Conservation (phyloP, 2,113 vertebrate species). For the Ia io region DNA sequence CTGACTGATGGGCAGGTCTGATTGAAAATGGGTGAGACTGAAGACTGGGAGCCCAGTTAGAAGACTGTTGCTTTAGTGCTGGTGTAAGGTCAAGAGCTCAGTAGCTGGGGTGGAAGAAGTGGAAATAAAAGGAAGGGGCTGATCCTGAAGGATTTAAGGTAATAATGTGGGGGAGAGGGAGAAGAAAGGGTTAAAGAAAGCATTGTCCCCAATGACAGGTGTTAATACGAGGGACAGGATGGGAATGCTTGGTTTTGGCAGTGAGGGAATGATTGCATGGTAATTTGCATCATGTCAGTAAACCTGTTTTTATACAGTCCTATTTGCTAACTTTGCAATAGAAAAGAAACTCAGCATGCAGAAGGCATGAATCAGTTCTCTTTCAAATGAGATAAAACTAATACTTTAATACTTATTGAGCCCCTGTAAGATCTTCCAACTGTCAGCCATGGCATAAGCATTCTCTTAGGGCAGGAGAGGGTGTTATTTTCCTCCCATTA, state of each 20-base stretch:
- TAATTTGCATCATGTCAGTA: background rate
- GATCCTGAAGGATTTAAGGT: background rate
- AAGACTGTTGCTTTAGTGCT: background rate
- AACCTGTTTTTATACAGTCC: background rate
- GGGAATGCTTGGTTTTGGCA: background rate
- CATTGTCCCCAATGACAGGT: background rate
- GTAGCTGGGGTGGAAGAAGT: background rate
- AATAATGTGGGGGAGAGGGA: background rate
- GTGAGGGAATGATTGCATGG: background rate
- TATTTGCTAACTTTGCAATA: background rate
- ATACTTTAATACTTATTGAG: conserved; percentile 58
- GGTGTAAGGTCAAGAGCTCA: background rate
- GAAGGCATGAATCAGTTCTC: background rate
- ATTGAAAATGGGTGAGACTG: background rate
- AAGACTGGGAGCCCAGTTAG: background rate
- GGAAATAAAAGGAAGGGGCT: background rate
- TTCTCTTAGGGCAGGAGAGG: conserved; percentile 32
- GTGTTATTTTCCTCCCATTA: background rate
- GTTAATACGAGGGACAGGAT: background rate
- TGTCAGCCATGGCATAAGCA: background rate
- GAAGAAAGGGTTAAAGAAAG: background rate
- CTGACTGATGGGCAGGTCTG: background rate
- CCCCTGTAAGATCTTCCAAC: conserved; percentile 12
- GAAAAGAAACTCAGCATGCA: background rate
- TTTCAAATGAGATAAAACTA: conserved; percentile 60